A percentile compares a stretch with the other conserved stretches of the same genome.
Conservation (phyloP, 2,888 invertebrate species). For the Saturnia japonica region DNA sequence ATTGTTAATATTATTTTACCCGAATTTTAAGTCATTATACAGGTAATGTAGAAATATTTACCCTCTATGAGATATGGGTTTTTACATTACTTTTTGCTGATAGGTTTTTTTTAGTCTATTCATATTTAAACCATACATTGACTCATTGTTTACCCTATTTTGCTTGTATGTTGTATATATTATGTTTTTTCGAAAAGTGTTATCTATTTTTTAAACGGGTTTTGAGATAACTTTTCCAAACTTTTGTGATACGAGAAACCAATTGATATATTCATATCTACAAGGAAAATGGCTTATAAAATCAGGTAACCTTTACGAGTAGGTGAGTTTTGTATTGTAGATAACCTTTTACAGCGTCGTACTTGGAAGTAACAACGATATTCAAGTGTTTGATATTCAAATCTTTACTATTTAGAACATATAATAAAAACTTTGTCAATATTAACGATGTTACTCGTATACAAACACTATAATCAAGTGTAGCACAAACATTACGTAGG, state of each 20-base stretch:
- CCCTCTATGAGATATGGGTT: not conserved
- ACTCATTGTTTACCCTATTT: not conserved
- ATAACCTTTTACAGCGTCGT: conserved; percentile 22
- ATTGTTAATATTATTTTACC: not conserved
- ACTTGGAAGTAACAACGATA: not conserved
- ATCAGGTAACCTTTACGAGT: conserved; percentile 20
- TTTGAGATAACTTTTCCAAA: not conserved
- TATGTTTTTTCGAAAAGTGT: too few relatives aligned
- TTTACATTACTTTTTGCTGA: not conserved
- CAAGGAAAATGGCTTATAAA: conserved; percentile 21
- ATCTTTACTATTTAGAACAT: not conserved
- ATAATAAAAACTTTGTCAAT: not conserved
- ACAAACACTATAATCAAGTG: not conserved
- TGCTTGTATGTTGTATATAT: too few relatives aligned
- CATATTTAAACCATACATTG: not conserved
- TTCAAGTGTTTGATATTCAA: not conserved
- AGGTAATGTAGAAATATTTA: not conserved
- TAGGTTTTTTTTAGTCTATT: not conserved
- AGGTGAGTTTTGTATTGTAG: conserved; percentile 15
- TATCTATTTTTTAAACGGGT: not conserved
- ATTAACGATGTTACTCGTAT: not conserved
- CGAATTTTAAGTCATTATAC: too few relatives aligned
- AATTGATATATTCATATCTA: conserved; percentile 20
- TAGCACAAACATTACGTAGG: not conserved
- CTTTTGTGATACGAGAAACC: not conserved